Base-by-base conservation (phyloP, 2,888 invertebrate genomes). In the Cheiracanthium punctorium region DNA sequence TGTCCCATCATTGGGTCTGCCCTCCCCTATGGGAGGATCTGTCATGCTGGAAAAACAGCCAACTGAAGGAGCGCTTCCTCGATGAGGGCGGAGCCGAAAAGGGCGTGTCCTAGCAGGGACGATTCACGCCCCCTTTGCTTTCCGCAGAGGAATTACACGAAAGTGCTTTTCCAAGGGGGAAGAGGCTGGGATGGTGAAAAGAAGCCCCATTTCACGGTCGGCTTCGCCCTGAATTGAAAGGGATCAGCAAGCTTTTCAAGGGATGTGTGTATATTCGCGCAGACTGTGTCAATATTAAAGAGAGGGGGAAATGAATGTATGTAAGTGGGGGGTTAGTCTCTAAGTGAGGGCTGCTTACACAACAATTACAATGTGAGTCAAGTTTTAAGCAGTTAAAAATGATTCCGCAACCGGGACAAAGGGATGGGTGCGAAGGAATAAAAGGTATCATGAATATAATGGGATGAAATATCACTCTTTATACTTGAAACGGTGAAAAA, bases 171-270 rank as follows among this genome's bases (percentile, higher is more conserved):
- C 4, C 58, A 5, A 48, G 17, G 7, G 24, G 24, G 24, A 24
- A 20, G 58, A 58, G 58, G 24, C 58, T 5, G 24, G 58, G 24
- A n/a, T 58, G 58, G 79, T 85, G 69, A 79, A 79, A 69, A 73
- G 69, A 80, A 75, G 74, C 58, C n/a, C 52, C 67, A 85, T 85
- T 85, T 85, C 84, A 85, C 69, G 84, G 84, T 79, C 24, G 58
- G 70, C 52, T 76, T 48, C 33, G n/a, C 33, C 24, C 65, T 65
- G 29, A 58, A 43, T 52, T 64, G 43, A 73, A 80, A 75, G 67
- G 70, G 70, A 75, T 82, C 30, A 37, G 58, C 24, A 24, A 33
- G 58, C 33, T 79, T 58, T 71, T 43, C n/a, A 43, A n/a, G 7
- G 29, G 65, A 10, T 43, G 52, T 24, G 28, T 52, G 28, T 69